Evolutionary conservation across 2,888 invertebrate genomes (phyloP), one percentile per base, ranked within the genome.

Genomic region (Tetragonisca angustula): DNA sequence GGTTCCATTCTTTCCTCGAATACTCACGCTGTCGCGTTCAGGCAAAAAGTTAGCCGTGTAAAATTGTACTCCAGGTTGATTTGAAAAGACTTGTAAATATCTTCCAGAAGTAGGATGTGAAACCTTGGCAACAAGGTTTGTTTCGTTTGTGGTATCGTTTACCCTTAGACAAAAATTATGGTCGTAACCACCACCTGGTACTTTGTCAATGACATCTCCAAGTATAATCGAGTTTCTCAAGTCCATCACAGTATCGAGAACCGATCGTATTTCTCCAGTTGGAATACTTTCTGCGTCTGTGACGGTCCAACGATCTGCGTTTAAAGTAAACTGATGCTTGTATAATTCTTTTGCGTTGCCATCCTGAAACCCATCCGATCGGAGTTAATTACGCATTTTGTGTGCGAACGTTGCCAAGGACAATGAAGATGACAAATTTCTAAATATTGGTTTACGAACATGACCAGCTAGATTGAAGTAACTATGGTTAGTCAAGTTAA

Each of bases 391-490:
- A 36, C n/a, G 3, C 43, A 43, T 1, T 43, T 43, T 43, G 43
- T 1, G 9, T 2, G 9, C 43, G 43, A 43, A 43, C 43, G n/a
- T n/a, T n/a, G 2, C 2, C 6, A 11, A 43, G 9, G 2, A 6
- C 17, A 0, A 15, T 62, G 9, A 32, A 9, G 6, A n/a, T 4
- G 43, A 32, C 17, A 27, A n/a, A 52, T 21, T 27, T 50, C 24
- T 21, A 69, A 67, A 36, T 4, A 27, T 75, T 32, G 27, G 27
- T 71, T 36, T 61, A 88, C 96, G 95, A 92, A 97, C 97, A 95
- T 98, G 98, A n/a, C 99, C 99, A 71, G 97, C 98, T 62, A 99
- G 95, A 95, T 99, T 99, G 94, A 99, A 99, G 94, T 97, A 99
- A 1, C 97, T 96, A 92, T 98, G 97, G 94, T 97, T 98, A 69